Base-by-base conservation (phyloP, 2,888 invertebrate genomes). In the Coleophora flavipennella region DNA sequence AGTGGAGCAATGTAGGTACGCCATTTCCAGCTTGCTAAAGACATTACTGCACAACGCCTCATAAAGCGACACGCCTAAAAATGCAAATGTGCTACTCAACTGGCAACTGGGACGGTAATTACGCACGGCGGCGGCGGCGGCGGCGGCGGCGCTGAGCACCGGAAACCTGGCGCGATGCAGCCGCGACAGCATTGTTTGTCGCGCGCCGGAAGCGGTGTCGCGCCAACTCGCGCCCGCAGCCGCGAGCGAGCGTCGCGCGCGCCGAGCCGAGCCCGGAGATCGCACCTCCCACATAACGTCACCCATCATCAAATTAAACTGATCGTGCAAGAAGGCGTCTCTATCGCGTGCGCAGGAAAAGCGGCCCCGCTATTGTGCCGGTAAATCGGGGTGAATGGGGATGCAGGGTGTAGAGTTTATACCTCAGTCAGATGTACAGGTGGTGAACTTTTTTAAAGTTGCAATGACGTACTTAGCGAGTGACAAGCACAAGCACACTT, bases 151-250 rank as follows among this genome's bases (percentile, higher is more conserved):
- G 35, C 20, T 36, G 26, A 26, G 33, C 35, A 8, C 38, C 44
- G 44, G 43, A 42, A 43, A 34, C 36, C 41, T 27, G 13, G 6
- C 34, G 6, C 34, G 34, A 39, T 37, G 32, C 33, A 27, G 39
- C 13, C 13, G 28, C 35, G 40, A 35, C 35, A 27, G 38, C 41
- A 34, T 41, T 37, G 41, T 40, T 33, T 36, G 31, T 33, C 38
- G 33, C 34, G 28, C 31, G 31, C 51, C 62, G 62, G 62, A 60
- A 58, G 50, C 43, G 46, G 45, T 43, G 53, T 55, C 57, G 60
- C 59, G 61, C 59, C 61, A 59, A 42, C 48, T 39, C 50, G 48
- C 47, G 52, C 35, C 20, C 20, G 20, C 20, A 4, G 3, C 20
- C 20, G 20, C 20, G 3, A 20, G 20, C 20, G 3, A 20, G 20